Evolutionary conservation across 2,113 vertebrate genomes (phyloP).

Genomic region (Sceloporus undulatus): DNA sequence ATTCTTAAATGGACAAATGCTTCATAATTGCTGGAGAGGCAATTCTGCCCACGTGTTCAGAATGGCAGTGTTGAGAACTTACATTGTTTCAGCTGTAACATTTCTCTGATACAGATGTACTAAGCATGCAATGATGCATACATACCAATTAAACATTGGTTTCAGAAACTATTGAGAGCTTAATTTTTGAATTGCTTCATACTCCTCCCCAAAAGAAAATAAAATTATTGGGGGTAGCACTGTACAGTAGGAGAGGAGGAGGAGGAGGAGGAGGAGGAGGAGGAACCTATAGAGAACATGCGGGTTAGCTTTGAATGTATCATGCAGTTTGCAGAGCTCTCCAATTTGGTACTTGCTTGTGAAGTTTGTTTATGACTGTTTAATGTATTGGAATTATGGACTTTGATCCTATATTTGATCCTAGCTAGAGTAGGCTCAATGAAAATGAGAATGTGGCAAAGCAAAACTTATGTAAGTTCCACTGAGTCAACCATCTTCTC

Average conservation of each 20-base stretch:
- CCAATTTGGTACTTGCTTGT: background rate
- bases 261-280: too few species aligned
- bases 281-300: background rate
- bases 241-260: too few species aligned
- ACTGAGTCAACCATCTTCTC: too few species aligned
- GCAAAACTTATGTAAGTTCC: too few species aligned
- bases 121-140: conserved; percentile 35
- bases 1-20: conserved; percentile 28
- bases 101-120: conserved; percentile 54
- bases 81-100: conserved; percentile 19
- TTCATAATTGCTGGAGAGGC: conserved; percentile 34
- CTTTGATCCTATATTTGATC: too few species aligned
- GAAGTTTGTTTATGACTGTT: background rate
- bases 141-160: conserved; percentile 59
- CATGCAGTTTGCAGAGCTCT: conserved; percentile 7
- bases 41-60: conserved; percentile 29
- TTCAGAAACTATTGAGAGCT: conserved; percentile 43
- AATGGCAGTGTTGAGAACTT: conserved; percentile 40
- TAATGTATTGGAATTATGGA: background rate
- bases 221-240: too few species aligned
- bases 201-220: background rate
- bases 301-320: conserved; percentile 4
- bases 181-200: conserved; percentile 3
- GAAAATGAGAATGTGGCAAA: too few species aligned
- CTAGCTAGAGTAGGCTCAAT: too few species aligned